Conservation (phyloP, 2,797 vertebrate genomes). For the Syngnathus rostellatus region DNA sequence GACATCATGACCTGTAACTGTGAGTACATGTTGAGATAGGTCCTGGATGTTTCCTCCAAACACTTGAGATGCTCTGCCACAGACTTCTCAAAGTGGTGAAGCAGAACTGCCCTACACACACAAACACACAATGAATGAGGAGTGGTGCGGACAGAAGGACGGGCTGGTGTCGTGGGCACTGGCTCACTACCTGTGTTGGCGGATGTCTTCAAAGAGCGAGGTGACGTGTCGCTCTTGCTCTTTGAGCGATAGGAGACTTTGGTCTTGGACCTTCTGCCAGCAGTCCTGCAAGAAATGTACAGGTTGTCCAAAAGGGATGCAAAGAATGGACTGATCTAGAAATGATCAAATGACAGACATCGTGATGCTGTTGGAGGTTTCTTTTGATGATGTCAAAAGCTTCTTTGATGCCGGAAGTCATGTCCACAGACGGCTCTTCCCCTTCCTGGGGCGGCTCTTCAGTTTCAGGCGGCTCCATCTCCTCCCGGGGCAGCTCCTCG, state of each 20-base stretch:
- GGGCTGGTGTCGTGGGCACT: neutral
- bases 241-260: conserved; percentile 51
- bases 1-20: conserved; percentile 35
- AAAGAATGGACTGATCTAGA: no score
- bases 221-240: conserved; percentile 65
- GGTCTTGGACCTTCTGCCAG: conserved; percentile 55
- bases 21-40: conserved; percentile 66
- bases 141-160: no score
- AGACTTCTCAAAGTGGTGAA: conserved; percentile 67
- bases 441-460: neutral
- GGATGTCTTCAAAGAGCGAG: conserved; percentile 69
- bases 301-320: neutral
- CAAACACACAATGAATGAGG: no score
- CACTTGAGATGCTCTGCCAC: conserved; percentile 66
- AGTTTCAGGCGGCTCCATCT: neutral
- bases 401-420: conserved; percentile 18
- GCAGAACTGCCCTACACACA: conserved; percentile 50
- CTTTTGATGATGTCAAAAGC: conserved; percentile 69
- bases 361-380: conserved; percentile 68
- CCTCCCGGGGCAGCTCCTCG: neutral
- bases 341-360: conserved; percentile 52
- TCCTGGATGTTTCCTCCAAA: conserved; percentile 63
- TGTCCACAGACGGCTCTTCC: neutral
- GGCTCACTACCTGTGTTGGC: conserved; percentile 65
- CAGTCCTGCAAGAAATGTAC: conserved; percentile 35